Percentiles rank a stretch among this genome's conserved stretches.
These are phyloP conservation scores for Microplitis deprimator DNA, from an alignment of 2,888 invertebrate genomes.

Conservation along the genomic window DNA sequence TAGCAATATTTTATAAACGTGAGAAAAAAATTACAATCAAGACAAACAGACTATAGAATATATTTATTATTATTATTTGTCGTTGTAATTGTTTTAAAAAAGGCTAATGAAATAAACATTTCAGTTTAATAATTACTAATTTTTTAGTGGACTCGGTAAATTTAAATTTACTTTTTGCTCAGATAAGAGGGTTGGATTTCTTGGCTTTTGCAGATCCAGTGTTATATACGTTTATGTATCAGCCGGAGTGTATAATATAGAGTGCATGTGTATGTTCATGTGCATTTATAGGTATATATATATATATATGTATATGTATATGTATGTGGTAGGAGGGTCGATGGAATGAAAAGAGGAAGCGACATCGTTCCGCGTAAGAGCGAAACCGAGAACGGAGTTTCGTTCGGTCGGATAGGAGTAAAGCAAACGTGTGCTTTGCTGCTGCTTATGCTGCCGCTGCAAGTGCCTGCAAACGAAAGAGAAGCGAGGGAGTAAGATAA, in stretches of 20 bases:
- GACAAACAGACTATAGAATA: not conserved
- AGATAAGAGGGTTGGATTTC: conserved; percentile 7
- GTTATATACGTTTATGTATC: not conserved
- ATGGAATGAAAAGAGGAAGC: conserved; percentile 29
- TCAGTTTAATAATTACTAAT: not conserved
- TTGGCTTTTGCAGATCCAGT: not conserved
- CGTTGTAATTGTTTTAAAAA: not conserved
- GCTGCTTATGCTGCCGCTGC: not conserved
- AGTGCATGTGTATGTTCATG: not conserved
- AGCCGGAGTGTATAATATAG: not conserved
- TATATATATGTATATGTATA: not conserved
- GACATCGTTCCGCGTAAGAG: conserved; percentile 26
- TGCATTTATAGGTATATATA: too few species aligned
- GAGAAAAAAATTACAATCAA: conserved; percentile 7
- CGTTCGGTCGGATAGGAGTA: conserved; percentile 3
- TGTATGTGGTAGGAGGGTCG: conserved; percentile 26
- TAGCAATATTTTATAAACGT: not conserved
- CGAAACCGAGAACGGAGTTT: conserved; percentile 14
- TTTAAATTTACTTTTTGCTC: conserved; percentile 1
- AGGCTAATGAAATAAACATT: not conserved
- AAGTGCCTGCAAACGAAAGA: conserved; percentile 24
- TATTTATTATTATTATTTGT: not conserved
- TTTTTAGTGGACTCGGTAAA: not conserved
- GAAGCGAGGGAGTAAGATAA: conserved; percentile 26
- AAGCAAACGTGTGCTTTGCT: conserved; percentile 5